phyloP scores from a whole-genome alignment of 2,888 invertebrate genomes.

The Phrixothrix hirtus region DNA sequence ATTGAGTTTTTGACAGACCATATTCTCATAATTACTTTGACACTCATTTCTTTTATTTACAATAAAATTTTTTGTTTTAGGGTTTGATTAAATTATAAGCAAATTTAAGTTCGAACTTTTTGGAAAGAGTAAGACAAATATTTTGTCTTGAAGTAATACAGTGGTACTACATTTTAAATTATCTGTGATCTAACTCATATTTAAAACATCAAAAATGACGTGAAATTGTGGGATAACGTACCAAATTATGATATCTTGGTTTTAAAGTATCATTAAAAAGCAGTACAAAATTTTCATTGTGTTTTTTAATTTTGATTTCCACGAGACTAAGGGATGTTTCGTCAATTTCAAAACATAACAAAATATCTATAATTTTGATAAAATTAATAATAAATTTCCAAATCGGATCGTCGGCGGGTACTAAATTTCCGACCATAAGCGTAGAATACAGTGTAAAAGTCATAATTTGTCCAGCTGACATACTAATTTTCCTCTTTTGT shows the following conservation, averaged over 20 bases:
- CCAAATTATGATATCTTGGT: constrained; percentile 36
- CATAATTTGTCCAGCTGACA: too few species aligned
- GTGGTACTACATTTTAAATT: constrained; percentile 23
- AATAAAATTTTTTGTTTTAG: too few species aligned
- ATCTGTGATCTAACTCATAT: constrained; percentile 18
- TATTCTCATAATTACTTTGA: too few species aligned
- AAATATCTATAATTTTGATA: constrained; percentile 32
- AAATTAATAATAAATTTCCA: too few species aligned
- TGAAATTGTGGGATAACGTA: constrained; percentile 35
- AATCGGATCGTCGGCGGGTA: too few species aligned
- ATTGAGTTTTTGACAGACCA: too few species aligned
- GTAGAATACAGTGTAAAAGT: too few species aligned
- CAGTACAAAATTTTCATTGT: constrained; percentile 19
- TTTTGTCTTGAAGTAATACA: constrained; percentile 22
- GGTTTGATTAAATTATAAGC: too few species aligned
- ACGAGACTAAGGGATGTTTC: constrained; percentile 16
- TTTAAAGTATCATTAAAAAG: constrained; percentile 32
- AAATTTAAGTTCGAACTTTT: constrained; percentile 21
- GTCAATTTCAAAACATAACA: constrained; percentile 24
- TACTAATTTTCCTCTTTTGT: too few species aligned
- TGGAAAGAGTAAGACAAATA: constrained; percentile 20
- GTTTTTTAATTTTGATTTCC: constrained; percentile 25
- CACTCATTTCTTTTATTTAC: too few species aligned
- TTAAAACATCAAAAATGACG: constrained; percentile 25
- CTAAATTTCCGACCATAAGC: too few species aligned